Evolutionary conservation across 2,113 vertebrate genomes (phyloP), one percentile per base, ranked within the genome.

Genomic region (Anarrhichthys ocellatus): DNA sequence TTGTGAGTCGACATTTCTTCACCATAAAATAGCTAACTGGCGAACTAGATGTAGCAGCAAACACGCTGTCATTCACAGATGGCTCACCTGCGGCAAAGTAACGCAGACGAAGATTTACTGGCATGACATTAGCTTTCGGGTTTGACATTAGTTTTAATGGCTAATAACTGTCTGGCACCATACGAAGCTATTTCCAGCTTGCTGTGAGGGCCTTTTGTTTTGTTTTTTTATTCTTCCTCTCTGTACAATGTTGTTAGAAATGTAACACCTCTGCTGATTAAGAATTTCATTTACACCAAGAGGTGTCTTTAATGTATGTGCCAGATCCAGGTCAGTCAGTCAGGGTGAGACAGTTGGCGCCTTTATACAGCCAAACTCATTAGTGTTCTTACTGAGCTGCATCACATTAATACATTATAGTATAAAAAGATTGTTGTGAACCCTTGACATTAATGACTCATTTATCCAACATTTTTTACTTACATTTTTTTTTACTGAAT

Each of bases 71-170:
- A 70, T 81, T 82, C 83, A 82, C 92, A 92, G 92, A 91, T 91
- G 92, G 87, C 87, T 88, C 11, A 92, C 92, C 90, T 84, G 88
- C 68, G 76, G 92, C 91, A 91, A 85, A 89, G 83, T 90, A 89
- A 80, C 54, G 69, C 69, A 38, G 68, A 80, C 66, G 4, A 59
- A 92, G 92, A 92, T 93, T 93, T 93, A 93, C 75, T 88, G 76
- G 87, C 75, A 83, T 90, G 89, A 86, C 92, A 90, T 91, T 91
- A 91, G 78, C 85, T 89, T 77, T 88, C 73, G 1, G 29, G 83
- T 87, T 77, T 85, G 86, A 86, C 91, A 90, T 90, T 92, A 90
- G 81, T 90, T 92, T 64, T 90, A 89, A 88, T 88, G 75, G 91
- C 80, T 83, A 82, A 90, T 90, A 86, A 90, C 74, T 70, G 82